Percentiles rank a stretch among this genome's conserved stretches.
Evolutionary conservation across 1,140 invertebrate genomes (phyloP).

Genomic region (Cepaea nemoralis): DNA sequence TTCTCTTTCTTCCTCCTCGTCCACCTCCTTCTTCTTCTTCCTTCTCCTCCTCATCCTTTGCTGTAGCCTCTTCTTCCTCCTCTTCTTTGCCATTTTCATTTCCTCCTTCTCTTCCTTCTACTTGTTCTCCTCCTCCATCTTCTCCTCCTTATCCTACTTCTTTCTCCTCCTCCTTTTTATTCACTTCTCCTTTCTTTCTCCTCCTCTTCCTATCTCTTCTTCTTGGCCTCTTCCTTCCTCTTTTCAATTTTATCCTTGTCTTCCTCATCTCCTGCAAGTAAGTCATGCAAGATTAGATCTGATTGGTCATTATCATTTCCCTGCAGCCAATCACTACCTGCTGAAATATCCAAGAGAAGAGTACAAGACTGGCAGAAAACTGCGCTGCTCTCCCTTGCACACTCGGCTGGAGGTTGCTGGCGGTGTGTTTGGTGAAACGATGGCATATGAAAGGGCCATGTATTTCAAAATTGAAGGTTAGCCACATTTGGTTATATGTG

Average conservation of each 20-base stretch:
- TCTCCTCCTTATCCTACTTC: no score
- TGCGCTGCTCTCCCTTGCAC: conserved; percentile 96
- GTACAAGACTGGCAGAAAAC: conserved; percentile 75
- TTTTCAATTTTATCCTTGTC: no score
- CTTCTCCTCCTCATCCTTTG: no score
- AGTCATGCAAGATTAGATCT: no score
- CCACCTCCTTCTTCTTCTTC: not conserved
- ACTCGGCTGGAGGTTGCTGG: conserved; percentile 90
- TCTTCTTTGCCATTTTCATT: not conserved
- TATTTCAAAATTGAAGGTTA: conserved; percentile 82
- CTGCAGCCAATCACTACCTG: conserved; percentile 44
- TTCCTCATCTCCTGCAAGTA: no score
- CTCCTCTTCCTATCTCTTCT: not conserved
- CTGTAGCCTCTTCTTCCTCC: not conserved
- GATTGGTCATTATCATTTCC: not conserved
- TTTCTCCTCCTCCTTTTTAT: no score
- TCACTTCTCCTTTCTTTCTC: not conserved
- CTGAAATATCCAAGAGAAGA: conserved; percentile 60
- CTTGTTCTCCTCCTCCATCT: not conserved
- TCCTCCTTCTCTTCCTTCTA: not conserved
- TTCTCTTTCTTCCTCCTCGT: not conserved
- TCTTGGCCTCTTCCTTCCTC: not conserved
- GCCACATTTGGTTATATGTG: no score
- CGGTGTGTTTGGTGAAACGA: conserved; percentile 97
- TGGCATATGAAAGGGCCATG: conserved; percentile 96